Conservation (phyloP, 2,797 vertebrate species). For the Acomys russatus region DNA sequence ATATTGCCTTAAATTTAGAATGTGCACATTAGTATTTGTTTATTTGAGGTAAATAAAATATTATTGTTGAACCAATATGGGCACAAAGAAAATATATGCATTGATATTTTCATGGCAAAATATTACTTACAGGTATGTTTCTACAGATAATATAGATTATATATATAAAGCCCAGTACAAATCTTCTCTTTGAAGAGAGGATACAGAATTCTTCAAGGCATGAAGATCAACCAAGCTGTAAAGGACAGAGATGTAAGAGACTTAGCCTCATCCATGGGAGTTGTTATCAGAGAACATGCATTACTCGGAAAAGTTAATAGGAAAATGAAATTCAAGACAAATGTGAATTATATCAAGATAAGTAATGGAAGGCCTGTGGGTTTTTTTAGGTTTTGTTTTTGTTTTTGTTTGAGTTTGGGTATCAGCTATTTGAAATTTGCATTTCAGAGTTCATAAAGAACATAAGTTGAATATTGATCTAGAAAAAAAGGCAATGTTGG, state of each 20-base stretch:
- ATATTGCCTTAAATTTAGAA: background rate
- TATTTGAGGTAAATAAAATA: background rate
- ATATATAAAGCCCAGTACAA: background rate
- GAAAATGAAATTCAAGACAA: background rate
- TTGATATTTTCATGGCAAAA: background rate
- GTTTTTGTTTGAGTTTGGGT: background rate
- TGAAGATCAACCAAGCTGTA: background rate
- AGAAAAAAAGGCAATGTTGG: background rate
- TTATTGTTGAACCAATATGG: background rate
- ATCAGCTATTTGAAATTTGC: background rate
- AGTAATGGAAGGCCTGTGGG: background rate
- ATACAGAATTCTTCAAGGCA: background rate
- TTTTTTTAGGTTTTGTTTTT: no score
- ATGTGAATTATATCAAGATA: background rate
- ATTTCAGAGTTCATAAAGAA: background rate
- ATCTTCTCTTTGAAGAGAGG: background rate
- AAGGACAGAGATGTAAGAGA: background rate
- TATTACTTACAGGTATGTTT: background rate
- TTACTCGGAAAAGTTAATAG: background rate
- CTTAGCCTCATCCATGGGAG: background rate
- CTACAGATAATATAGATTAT: background rate
- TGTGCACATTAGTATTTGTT: constrained; percentile 6
- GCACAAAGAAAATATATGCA: background rate
- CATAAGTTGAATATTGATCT: background rate
- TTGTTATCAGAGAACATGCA: background rate